Evolutionary conservation across 2,113 vertebrate species (phyloP).

Genomic region (Poeciliopsis occidentalis): DNA sequence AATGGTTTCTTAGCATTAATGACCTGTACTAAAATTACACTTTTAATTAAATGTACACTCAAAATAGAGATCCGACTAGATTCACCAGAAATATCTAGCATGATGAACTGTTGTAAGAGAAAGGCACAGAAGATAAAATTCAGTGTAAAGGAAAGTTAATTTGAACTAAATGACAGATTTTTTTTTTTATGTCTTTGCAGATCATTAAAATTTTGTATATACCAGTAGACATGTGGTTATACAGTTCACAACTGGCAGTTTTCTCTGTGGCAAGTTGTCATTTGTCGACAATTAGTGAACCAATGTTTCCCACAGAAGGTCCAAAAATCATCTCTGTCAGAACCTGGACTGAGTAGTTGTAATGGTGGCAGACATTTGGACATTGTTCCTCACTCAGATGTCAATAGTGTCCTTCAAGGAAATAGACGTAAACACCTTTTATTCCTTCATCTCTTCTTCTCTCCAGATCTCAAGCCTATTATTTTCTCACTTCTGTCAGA

Average conservation of each 20-base stretch:
- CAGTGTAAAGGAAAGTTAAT: not conserved
- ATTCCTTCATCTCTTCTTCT: conserved; percentile 9
- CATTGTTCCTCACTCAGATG: conserved; percentile 3
- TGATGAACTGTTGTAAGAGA: not conserved
- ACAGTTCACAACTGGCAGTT: not conserved
- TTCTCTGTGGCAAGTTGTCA: not conserved
- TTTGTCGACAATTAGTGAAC: not conserved
- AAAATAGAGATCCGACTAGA: conserved; percentile 58
- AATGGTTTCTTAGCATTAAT: conserved; percentile 53
- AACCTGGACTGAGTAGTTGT: conserved; percentile 1
- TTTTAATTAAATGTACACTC: conserved; percentile 68
- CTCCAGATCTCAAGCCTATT: conserved; percentile 15
- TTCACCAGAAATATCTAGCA: conserved; percentile 19
- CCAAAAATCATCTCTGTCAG: conserved; percentile 6
- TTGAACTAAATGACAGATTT: not conserved
- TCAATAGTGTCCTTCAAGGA: conserved; percentile 6
- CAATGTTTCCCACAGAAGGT: not conserved
- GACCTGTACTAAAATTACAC: conserved; percentile 63
- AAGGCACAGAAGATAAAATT: conserved; percentile 1
- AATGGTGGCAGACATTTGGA: conserved; percentile 12
- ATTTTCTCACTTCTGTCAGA: conserved; percentile 22
- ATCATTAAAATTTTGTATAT: not conserved
- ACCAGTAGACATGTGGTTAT: not conserved
- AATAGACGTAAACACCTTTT: conserved; percentile 12
- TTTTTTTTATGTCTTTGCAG: not conserved